A percentile compares a stretch with the other conserved stretches of the same genome.
Conservation (phyloP, 2,888 invertebrate genomes). For the Heteromyza rotundicornis region DNA sequence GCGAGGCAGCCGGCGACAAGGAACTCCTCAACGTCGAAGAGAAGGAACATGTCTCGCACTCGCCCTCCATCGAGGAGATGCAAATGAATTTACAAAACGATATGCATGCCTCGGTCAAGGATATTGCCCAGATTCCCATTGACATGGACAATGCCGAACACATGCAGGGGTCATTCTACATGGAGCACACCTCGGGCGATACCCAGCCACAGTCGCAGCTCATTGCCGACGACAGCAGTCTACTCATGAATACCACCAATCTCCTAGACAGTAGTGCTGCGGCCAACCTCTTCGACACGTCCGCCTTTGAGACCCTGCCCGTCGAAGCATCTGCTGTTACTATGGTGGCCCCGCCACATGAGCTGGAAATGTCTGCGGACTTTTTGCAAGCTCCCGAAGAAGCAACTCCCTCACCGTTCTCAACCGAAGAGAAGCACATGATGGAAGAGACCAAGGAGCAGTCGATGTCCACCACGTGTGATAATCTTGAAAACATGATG, state of each 20-base stretch:
- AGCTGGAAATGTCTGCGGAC: conserved; percentile 9
- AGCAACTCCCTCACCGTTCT: conserved; percentile 40
- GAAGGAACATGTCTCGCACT: conserved; percentile 52
- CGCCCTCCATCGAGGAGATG: conserved; percentile 54
- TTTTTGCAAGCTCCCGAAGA: no score
- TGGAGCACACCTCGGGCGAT: conserved; percentile 41
- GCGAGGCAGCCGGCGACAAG: conserved; percentile 35
- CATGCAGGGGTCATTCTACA: conserved; percentile 53
- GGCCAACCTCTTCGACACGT: no score
- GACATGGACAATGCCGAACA: conserved; percentile 32
- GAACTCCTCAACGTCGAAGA: conserved; percentile 52
- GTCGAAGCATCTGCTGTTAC: conserved; percentile 24
- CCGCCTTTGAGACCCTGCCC: conserved; percentile 22
- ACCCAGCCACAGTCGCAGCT: neutral
- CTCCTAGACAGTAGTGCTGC: no score
- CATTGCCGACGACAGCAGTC: conserved; percentile 28
- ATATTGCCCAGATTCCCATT: conserved; percentile 30
- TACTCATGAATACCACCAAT: conserved; percentile 37
- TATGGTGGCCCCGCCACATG: neutral
- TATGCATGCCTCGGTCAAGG: conserved; percentile 28
- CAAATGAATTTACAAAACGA: conserved; percentile 41
- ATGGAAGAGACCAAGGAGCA: conserved; percentile 51
- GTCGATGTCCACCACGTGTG: neutral
- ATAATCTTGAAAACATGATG: conserved; percentile 25
- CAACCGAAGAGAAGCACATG: conserved; percentile 50